A percentile compares a stretch with the other conserved stretches of the same genome.
phyloP scores from a whole-genome alignment of 2,888 invertebrate species.

The Apamea monoglypha region DNA sequence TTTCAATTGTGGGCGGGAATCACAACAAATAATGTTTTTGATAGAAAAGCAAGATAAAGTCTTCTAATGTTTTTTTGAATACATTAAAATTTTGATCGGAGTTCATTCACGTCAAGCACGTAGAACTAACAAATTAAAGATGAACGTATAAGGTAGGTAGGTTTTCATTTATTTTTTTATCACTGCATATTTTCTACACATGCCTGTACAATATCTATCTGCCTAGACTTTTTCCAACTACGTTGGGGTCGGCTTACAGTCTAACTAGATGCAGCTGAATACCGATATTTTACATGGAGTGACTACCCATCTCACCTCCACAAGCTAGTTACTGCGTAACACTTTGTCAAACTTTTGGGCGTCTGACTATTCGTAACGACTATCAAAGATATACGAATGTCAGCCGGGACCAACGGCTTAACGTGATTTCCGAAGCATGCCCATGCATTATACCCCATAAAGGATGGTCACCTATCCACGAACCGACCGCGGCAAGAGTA shows the following conservation, averaged over 20 bases:
- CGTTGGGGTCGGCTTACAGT: not conserved
- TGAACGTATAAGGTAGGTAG: not conserved
- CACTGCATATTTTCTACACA: not conserved
- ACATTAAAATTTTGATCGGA: not conserved
- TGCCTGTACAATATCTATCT: not conserved
- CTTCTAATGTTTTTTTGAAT: not conserved
- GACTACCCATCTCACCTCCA: not conserved
- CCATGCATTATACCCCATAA: too few species aligned
- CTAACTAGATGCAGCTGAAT: not conserved
- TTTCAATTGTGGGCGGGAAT: not conserved
- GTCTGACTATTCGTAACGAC: not conserved
- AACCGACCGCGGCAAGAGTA: not conserved
- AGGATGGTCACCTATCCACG: not conserved
- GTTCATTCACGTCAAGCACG: not conserved
- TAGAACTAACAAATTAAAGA: not conserved
- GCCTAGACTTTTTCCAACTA: not conserved
- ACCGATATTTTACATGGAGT: not conserved
- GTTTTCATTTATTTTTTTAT: not conserved
- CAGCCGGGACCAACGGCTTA: not conserved
- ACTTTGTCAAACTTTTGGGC: not conserved
- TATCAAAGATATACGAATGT: too few species aligned
- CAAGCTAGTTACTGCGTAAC: not conserved
- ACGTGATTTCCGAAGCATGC: not conserved
- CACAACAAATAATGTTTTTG: not conserved
- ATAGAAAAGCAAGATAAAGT: not conserved